Evolutionary conservation across 35 echinoderm and acorn worm genomes (phyloP).

Genomic region (Anneissia japonica): DNA sequence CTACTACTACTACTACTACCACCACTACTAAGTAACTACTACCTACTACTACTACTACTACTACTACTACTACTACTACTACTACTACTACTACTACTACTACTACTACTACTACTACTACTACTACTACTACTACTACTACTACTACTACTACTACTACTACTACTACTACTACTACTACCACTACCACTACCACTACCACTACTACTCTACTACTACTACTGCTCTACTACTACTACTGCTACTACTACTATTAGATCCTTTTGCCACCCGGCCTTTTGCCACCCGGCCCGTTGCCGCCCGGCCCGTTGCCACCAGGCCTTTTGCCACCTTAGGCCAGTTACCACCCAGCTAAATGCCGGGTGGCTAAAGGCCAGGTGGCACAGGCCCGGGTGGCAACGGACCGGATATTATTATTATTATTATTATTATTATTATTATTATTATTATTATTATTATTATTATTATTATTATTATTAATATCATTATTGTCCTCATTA

Average conservation of each 20-base stretch:
- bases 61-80: slow-evolving; percentile 3
- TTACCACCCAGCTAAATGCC: too few species aligned
- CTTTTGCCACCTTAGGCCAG: neutral
- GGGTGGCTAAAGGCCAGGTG: too few species aligned
- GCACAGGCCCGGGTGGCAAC: too few species aligned
- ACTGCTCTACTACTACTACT: neutral
- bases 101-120: slow-evolving; percentile 3
- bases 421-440: neutral
- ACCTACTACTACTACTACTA: neutral
- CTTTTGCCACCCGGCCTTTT: neutral
- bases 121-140: neutral
- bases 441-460: neutral
- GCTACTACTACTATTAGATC: neutral
- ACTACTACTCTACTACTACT: neutral
- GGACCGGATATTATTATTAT: neutral
- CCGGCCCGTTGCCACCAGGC: neutral
- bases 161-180: slow-evolving; percentile 3
- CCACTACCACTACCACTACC: slow-evolving; percentile 3
- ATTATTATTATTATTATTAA: neutral
- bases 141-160: slow-evolving; percentile 3
- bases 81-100: slow-evolving; percentile 3
- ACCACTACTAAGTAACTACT: neutral
- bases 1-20: neutral
- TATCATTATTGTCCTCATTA: neutral
- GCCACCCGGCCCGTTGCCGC: neutral